Evolutionary conservation across 2,888 invertebrate genomes (phyloP).

Genomic region (Tuta absoluta): DNA sequence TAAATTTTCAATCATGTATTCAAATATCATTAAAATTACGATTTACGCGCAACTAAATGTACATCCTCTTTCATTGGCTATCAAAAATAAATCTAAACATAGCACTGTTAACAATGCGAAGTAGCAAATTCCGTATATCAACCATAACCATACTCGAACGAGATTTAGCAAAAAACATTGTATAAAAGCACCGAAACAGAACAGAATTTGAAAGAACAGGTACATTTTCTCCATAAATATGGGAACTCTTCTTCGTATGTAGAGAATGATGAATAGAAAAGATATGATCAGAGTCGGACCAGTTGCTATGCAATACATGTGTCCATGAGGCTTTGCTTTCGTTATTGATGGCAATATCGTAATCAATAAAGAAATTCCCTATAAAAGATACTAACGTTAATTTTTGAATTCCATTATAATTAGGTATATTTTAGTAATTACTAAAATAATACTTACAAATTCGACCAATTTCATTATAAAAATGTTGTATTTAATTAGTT

Average conservation of each 20-base stretch:
- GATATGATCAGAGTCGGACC: constrained; percentile 73
- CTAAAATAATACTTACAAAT: constrained; percentile 66
- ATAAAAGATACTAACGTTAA: constrained; percentile 44
- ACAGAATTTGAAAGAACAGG: constrained; percentile 74
- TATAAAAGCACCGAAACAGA: constrained; percentile 73
- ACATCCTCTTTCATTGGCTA: constrained; percentile 75
- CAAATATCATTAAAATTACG: constrained; percentile 2
- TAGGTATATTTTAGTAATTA: constrained; percentile 4
- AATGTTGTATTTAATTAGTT: constrained; percentile 72
- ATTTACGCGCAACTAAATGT: constrained; percentile 71
- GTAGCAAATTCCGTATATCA: constrained; percentile 69
- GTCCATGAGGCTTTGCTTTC: constrained; percentile 61
- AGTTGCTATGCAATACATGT: constrained; percentile 76
- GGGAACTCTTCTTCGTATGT: constrained; percentile 68
- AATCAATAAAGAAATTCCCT: constrained; percentile 63
- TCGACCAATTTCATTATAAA: constrained; percentile 76
- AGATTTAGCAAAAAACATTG: constrained; percentile 74
- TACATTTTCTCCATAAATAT: constrained; percentile 78
- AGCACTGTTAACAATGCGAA: constrained; percentile 66
- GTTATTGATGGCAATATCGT: constrained; percentile 58
- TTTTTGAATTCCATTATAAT: neutral
- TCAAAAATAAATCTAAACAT: constrained; percentile 67
- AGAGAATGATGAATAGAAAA: constrained; percentile 65
- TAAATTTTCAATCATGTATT: neutral
- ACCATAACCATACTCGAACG: constrained; percentile 67